These are phyloP conservation scores for Sebastes variabilis DNA, from an alignment of 2,797 vertebrate species.

Conservation along the genomic window DNA sequence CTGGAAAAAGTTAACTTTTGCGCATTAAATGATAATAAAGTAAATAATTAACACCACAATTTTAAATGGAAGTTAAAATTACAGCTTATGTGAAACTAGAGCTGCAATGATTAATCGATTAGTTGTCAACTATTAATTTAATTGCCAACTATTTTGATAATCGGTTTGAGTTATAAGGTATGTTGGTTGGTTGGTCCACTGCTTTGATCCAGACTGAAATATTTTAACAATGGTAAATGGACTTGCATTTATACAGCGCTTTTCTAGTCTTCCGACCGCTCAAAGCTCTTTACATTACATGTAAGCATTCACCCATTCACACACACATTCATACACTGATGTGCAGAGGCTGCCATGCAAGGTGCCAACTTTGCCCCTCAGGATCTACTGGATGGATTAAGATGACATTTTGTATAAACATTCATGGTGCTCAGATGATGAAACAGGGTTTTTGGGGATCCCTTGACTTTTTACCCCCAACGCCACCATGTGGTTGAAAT, in stretches of 20 bases:
- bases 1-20: not conserved
- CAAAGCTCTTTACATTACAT: too few species aligned
- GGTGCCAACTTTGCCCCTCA: too few species aligned
- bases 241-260: too few species aligned
- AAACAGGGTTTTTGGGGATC: not conserved
- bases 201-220: not conserved
- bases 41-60: not conserved
- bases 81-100: too few species aligned
- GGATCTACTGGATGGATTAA: not conserved
- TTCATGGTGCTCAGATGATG: not conserved
- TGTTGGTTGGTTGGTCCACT: not conserved
- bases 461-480: too few species aligned
- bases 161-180: not conserved
- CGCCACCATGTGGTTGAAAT: too few species aligned
- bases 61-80: not conserved
- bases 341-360: too few species aligned
- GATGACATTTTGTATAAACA: not conserved
- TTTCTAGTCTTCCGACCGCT: too few species aligned
- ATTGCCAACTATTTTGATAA: too few species aligned
- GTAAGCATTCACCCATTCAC: too few species aligned
- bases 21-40: not conserved
- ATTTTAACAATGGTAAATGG: not conserved
- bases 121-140: too few species aligned
- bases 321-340: too few species aligned
- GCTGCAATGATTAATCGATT: rapidly evolving